Evolutionary conservation across 2,888 invertebrate species (phyloP), one percentile per base, ranked within the genome.

Genomic region (Agrotis puta): DNA sequence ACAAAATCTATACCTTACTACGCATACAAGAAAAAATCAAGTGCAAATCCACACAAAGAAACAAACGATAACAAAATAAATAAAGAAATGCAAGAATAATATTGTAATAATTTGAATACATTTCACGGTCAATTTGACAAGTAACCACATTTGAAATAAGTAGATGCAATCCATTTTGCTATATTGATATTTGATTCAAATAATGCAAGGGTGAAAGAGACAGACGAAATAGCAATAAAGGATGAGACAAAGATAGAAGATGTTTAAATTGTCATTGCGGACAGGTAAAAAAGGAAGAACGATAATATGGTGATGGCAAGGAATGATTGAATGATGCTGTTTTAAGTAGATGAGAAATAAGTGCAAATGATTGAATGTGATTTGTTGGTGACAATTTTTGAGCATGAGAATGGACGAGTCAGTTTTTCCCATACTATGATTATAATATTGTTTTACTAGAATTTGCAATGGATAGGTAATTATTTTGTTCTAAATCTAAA

Each of bases 41-140:
- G 81, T 83, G 87, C 73, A 68, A 82, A 82, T 78, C 87, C 86
- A 88, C 90, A 91, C 87, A 85, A 85, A 71, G 67, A 63, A 75
- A 66, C 39, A 14, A 54, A 63, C 48, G 45, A 39, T 22, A 27
- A 64, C 59, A 79, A 70, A 63, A 64, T 39, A 77, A 64, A 69
- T 66, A 83, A 73, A 72, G 62, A 70, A 79, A 75, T 48, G 2
- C 54, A 66, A 71, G 77, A 85, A 85, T 79, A 75, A 77, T 70
- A 81, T 81, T 76, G 77, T 79, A 82, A 83, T 81, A 82, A 89
- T 91, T 92, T 90, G 85, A 92, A 94, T 93, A 92, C 86, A 86
- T 91, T 90, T 89, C 91, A 93, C 88, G 95, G 94, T 94, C 95
- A 95, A 94, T 95, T 94, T 93, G 91, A 90, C 87, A 89, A 86